phyloP scores from a whole-genome alignment of 37 sponge, comb jelly and placozoan species.

The Diacarnus erythraeanus region DNA sequence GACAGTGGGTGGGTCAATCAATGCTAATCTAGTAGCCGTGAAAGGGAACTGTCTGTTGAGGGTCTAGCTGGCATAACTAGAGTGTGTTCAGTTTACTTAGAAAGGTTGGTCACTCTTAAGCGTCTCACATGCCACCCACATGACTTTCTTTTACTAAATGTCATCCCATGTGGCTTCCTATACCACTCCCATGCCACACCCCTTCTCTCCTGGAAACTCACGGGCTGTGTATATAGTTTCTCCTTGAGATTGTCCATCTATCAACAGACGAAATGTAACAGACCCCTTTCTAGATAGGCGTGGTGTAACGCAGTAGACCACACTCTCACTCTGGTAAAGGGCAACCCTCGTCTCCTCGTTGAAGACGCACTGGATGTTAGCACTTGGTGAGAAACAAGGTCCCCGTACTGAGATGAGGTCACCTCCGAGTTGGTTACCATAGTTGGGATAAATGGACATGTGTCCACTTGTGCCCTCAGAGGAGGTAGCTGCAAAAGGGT shows the following conservation, averaged over 20 bases:
- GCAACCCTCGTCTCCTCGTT: background rate
- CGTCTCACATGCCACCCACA: too few relatives aligned
- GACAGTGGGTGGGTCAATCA: too few relatives aligned
- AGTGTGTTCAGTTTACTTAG: too few relatives aligned
- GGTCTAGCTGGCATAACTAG: too few relatives aligned
- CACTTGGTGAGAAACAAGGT: background rate
- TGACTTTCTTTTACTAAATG: too few relatives aligned
- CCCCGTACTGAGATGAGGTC: background rate
- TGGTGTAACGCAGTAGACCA: constrained; percentile 3
- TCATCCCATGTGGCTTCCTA: too few relatives aligned
- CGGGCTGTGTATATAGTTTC: background rate
- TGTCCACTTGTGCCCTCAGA: background rate
- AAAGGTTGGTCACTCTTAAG: too few relatives aligned
- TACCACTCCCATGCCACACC: too few relatives aligned
- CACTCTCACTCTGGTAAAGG: background rate
- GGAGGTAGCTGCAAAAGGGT: too few relatives aligned
- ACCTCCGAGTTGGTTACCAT: constrained; percentile 9
- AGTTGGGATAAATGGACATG: background rate
- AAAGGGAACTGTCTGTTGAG: too few relatives aligned
- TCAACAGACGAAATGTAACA: background rate
- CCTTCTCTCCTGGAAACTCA: too few relatives aligned
- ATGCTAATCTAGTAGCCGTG: too few relatives aligned
- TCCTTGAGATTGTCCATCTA: background rate
- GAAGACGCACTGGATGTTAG: constrained; percentile 10
- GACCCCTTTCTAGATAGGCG: background rate